Evolutionary conservation across 2,888 invertebrate genomes (phyloP), one percentile per base, ranked within the genome.

Genomic region (Encarsia formosa): DNA sequence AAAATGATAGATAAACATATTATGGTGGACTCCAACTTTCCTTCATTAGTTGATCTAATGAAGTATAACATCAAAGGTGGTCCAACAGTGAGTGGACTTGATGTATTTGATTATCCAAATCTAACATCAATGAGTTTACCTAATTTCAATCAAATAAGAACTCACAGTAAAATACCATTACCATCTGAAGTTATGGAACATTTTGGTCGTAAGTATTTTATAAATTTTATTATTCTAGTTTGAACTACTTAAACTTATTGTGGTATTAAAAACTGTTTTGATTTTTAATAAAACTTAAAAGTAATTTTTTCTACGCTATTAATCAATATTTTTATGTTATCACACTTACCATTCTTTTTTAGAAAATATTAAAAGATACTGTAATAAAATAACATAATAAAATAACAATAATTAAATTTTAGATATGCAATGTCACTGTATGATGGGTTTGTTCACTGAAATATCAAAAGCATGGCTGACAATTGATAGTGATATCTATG

Each of bases 361-460:
- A n/a, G n/a, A n/a, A n/a, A n/a, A 32, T 37, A 46, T 51, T 48
- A 52, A 48, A 40, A 31, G 15, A 34, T 37, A 39, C 11, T 38
- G 19, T n/a, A n/a, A n/a, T n/a, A n/a, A n/a, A n/a, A n/a, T n/a
- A n/a, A n/a, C n/a, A n/a, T n/a, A n/a, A n/a, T n/a, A n/a, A n/a
- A n/a, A 62, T n/a, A n/a, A n/a, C n/a, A n/a, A 61, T 56, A 51
- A 58, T 23, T 29, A 46, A 50, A 43, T 44, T 63, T 57, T 73
- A 94, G 94, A 92, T 77, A 91, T 96, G 81, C 94, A 95, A 76
- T 92, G 91, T 62, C 91, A 94, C 69, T 96, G 93, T 71, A 85
- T 91, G 78, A 96, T 98, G 93, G 99, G 99, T 3, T 78, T 99
- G 8, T 97, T 99, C 77, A 89, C 96, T 51, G 95, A 94, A 74